These are phyloP conservation scores for Hydropotes inermis DNA, from an alignment of 2,113 vertebrate species.

Conservation along the genomic window DNA sequence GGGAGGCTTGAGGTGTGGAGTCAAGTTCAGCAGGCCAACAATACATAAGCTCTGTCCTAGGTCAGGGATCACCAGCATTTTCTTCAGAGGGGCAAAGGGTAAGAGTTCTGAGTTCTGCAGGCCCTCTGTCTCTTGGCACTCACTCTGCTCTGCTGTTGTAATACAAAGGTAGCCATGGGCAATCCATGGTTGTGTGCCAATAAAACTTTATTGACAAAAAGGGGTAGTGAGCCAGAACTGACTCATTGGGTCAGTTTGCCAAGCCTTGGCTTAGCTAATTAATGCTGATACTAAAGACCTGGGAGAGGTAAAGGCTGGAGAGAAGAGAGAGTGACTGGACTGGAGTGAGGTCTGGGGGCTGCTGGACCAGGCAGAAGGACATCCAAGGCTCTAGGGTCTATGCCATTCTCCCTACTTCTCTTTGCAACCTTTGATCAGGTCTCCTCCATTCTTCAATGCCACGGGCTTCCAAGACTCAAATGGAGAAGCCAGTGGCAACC, in stretches of 20 bases:
- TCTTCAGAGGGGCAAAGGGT: no score
- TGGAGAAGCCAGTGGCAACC: background rate
- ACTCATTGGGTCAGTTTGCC: background rate
- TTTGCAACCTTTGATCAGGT: no score
- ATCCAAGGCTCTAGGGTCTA: no score
- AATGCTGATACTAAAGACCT: background rate
- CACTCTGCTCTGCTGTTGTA: background rate
- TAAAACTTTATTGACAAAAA: constrained; percentile 10
- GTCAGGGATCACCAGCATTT: background rate
- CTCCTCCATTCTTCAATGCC: background rate
- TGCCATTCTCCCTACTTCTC: no score
- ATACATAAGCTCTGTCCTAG: background rate
- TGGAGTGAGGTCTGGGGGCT: no score
- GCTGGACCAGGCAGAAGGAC: no score
- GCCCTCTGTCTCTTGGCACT: background rate
- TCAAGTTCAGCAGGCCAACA: background rate
- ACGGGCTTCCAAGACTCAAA: background rate
- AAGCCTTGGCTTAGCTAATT: background rate
- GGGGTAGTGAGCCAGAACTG: background rate
- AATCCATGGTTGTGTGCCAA: background rate
- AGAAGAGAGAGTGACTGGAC: background rate
- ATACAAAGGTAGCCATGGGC: background rate
- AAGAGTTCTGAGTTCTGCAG: background rate
- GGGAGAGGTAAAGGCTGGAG: background rate
- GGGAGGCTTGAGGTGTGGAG: background rate